Base-by-base conservation (phyloP, 2,113 vertebrate species). In the Vulpes ferrilata region DNA sequence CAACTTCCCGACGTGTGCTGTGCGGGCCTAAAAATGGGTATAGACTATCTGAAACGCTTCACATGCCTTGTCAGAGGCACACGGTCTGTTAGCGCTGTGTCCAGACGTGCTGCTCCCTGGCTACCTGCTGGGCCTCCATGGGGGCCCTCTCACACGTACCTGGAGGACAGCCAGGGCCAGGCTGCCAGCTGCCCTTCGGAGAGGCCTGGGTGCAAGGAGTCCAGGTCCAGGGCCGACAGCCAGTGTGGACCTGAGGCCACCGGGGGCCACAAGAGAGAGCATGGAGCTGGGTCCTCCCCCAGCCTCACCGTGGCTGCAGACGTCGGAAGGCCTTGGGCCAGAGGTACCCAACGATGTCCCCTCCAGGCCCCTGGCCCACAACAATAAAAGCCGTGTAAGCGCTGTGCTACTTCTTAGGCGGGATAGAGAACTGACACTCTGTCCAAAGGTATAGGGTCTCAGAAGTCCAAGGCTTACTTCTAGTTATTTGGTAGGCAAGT, bases 201-300 rank as follows among this genome's bases (percentile, higher is more conserved):
- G 69, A 92, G 3, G 32, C 16, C 71, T 25, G 30, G 60, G 55
- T 23, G 11, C 9, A 2, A 69, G 55, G 25, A 25, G 30, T 6
- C 1, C 6, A 12, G 2, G 48, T 13, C 48, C 19, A 60, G 73
- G 90, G 32, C 60, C 27, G 3, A 7, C 1, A 67, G 64, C n/a
- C 48, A 48, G 27, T 11, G 48, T 48, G 23, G 43, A 35, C 83
- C 23, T 35, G 3, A 19, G 69, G 74, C 74, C 80, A 53, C 64
- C 62, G 11, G 22, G 9, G 62, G n/a, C 38, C 62, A 7, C 0
- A 0, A 0, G 22, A 12, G 16, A 88, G n/a, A 19, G 3, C 3
- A 0, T 5, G 23, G 59, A 43, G 53, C 57, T 8, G 3, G 27
- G 51, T 1, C 27, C 0, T 9, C 11, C 19, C 35, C 35, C 0